phyloP scores from a whole-genome alignment of 2,113 vertebrate genomes.

The Halichoerus grypus region DNA sequence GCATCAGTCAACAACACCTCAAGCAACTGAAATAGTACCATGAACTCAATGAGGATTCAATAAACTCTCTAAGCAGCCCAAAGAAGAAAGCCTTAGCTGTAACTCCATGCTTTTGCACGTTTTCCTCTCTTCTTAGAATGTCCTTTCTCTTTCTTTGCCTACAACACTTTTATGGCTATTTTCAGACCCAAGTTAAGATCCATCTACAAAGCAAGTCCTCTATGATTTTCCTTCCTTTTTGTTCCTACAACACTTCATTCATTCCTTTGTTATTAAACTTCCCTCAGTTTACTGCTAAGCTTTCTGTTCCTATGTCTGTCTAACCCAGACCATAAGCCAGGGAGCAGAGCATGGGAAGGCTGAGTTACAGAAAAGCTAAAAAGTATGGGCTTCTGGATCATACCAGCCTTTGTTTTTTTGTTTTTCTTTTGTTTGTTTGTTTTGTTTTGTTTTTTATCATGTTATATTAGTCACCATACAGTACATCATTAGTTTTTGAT shows the following conservation, averaged over 20 bases:
- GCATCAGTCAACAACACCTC: not conserved
- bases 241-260: not conserved
- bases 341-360: not conserved
- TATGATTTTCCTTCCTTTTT: conserved; percentile 5
- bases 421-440: too few species aligned
- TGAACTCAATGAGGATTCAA: not conserved
- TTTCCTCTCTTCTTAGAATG: conserved; percentile 36
- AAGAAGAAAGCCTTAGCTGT: not conserved
- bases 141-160: not conserved
- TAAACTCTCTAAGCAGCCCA: not conserved
- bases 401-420: not conserved
- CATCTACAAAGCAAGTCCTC: not conserved
- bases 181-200: not conserved
- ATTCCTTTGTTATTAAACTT: not conserved
- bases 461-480: too few species aligned
- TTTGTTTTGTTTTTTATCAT: too few species aligned
- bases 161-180: not conserved
- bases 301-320: not conserved
- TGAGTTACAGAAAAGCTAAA: not conserved
- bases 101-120: not conserved
- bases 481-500: too few species aligned
- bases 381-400: not conserved
- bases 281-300: not conserved
- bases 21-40: not conserved
- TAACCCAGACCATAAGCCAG: not conserved